These are phyloP conservation scores for Catostomus latipinnis DNA, from an alignment of 2,797 vertebrate species.

Conservation along the genomic window DNA sequence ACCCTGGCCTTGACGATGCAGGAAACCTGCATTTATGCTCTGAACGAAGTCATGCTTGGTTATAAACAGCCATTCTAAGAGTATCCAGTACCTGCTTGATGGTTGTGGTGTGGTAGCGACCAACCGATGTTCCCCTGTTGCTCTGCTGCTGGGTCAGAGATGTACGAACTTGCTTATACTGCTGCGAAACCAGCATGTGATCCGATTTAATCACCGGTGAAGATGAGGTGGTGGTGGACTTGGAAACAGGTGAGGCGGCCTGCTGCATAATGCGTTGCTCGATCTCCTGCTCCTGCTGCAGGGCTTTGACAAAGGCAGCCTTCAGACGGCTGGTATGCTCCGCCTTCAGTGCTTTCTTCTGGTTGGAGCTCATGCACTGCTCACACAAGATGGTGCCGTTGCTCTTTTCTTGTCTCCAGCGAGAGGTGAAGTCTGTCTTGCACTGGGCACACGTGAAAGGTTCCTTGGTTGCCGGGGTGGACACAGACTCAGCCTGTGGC, in stretches of 20 bases:
- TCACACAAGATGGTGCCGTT: constrained; percentile 90
- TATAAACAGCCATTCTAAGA: neutral
- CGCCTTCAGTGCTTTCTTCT: constrained; percentile 94
- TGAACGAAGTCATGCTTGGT: neutral
- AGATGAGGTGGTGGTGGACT: constrained; percentile 68
- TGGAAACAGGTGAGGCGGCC: constrained; percentile 68
- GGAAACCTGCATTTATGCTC: too few species aligned
- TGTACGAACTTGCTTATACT: constrained; percentile 78
- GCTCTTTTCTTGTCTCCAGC: constrained; percentile 95
- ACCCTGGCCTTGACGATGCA: too few species aligned
- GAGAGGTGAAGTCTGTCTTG: constrained; percentile 98
- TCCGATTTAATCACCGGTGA: constrained; percentile 74
- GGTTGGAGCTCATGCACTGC: constrained; percentile 96
- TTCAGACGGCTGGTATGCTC: constrained; percentile 97
- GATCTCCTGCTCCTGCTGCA: constrained; percentile 98
- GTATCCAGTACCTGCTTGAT: constrained; percentile 86
- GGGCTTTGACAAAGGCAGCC: constrained; percentile 95
- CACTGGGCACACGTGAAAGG: constrained; percentile 93
- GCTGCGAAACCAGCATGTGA: constrained; percentile 74
- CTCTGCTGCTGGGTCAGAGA: constrained; percentile 68
- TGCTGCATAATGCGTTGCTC: constrained; percentile 96
- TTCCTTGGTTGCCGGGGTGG: constrained; percentile 80
- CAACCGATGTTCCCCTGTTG: constrained; percentile 76
- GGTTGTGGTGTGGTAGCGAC: constrained; percentile 81
- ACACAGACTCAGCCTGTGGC: constrained; percentile 46